Evolutionary conservation across 1,140 invertebrate genomes (phyloP).

Genomic region (Sarcophaga bullata): DNA sequence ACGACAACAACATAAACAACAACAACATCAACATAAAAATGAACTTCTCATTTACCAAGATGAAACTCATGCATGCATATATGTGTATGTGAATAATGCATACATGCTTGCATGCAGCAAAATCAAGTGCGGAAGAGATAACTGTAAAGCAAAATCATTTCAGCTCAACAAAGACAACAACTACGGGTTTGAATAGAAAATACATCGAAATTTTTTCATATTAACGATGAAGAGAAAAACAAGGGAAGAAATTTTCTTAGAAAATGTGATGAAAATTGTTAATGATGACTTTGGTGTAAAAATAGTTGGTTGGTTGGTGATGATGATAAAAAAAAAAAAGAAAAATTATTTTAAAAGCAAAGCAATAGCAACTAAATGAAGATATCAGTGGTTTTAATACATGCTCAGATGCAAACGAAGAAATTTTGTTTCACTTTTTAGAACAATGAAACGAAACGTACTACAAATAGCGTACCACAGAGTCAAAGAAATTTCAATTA

Average conservation of each 20-base stretch:
- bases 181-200: not conserved
- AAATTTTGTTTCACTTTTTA: too few species aligned
- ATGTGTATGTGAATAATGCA: too few species aligned
- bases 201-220: not conserved
- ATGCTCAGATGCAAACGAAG: not conserved
- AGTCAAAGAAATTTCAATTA: too few species aligned
- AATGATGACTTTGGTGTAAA: not conserved
- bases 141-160: not conserved
- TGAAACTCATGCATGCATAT: too few species aligned
- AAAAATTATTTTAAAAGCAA: too few species aligned
- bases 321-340: not conserved
- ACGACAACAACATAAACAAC: not conserved
- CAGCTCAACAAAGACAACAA: not conserved
- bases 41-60: not conserved
- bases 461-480: too few species aligned
- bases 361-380: not conserved
- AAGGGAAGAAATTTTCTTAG: not conserved
- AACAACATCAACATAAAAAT: not conserved
- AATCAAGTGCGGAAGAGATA: not conserved
- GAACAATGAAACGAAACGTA: too few species aligned
- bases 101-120: not conserved
- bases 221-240: not conserved
- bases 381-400: not conserved
- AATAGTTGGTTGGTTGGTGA: not conserved
- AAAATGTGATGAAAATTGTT: slow-evolving; percentile 2